Percentiles rank a stretch among this genome's conserved stretches.
These are phyloP conservation scores for Trachymyrmex septentrionalis DNA, from an alignment of 1,140 invertebrate genomes.

Conservation along the genomic window DNA sequence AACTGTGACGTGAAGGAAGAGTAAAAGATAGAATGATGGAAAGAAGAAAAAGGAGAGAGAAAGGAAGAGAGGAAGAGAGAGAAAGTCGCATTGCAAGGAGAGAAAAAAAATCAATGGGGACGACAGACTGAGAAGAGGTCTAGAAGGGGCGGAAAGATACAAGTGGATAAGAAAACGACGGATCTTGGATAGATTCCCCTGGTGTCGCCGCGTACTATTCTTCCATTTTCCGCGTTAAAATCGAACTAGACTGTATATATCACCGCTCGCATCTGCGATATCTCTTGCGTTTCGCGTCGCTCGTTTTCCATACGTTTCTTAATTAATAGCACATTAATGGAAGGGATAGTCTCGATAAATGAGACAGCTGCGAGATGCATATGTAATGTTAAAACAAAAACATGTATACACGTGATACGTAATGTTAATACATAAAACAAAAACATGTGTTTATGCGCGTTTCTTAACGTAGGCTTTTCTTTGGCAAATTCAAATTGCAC, in stretches of 20 bases:
- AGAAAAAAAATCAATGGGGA: conserved; percentile 64
- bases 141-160: conserved; percentile 30
- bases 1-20: conserved; percentile 72
- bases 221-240: conserved; percentile 38
- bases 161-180: conserved; percentile 43
- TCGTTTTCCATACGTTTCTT: conserved; percentile 1
- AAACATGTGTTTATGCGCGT: neutral
- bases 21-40: conserved; percentile 58
- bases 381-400: neutral
- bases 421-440: neutral
- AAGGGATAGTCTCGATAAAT: conserved; percentile 4
- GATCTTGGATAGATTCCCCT: conserved; percentile 22
- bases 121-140: conserved; percentile 43
- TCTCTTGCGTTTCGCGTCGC: conserved; percentile 19
- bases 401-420: neutral
- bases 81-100: conserved; percentile 56
- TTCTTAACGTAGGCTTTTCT: neutral
- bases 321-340: conserved; percentile 39
- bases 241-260: conserved; percentile 35
- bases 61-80: neutral
- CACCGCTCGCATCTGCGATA: conserved; percentile 13
- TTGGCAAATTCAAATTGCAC: neutral
- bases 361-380: neutral
- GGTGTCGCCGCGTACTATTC: neutral
- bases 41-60: conserved; percentile 14